Base-by-base conservation (phyloP, 2,797 vertebrate genomes). In the Xyrichtys novacula region DNA sequence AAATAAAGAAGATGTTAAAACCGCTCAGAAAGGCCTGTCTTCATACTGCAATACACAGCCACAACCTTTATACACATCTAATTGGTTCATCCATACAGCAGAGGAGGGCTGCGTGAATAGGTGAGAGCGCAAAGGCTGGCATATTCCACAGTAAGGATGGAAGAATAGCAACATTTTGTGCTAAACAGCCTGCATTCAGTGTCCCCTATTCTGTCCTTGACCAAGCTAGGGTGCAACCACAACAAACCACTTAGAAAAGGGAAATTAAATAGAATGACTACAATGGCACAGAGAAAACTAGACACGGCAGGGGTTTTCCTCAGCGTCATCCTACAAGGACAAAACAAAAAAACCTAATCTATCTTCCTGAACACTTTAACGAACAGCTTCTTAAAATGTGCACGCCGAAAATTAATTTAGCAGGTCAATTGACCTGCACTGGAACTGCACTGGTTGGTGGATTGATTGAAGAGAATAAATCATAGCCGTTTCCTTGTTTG, bases 201-300 rank as follows among this genome's bases (percentile, higher is more conserved):
- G 78, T 82, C 77, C 64, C 82, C 65, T 39, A 20, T 46, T 53
- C 32, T 83, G 90, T 82, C 90, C 89, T 91, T 93, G 90, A 89
- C 80, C 83, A 85, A 66, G 49, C 53, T 17, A 2, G 69, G 71
- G 63, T 46, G 61, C 80, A 73, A 89, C 56, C 75, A 89, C 78
- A 89, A 89, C 85, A 93, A 91, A 85, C 74, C 90, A 91, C 89
- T 91, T 88, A 80, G 77, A 83, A 79, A 88, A 84, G 81, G 89
- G 90, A 89, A 90, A 91, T 87, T 81, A 87, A 89, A 83, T 65
- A 78, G 78, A 82, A 85, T n/a, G 28, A 80, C 65, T 25, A 91
- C 90, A 91, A 91, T 91, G 69, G 87, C 40, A 17, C 10, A 25
- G 60, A 63, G 59, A 87, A 86, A 82, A 82, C 76, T 79, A 72